phyloP scores from a whole-genome alignment of 2,888 invertebrate genomes.

The Chironomus riparius region DNA sequence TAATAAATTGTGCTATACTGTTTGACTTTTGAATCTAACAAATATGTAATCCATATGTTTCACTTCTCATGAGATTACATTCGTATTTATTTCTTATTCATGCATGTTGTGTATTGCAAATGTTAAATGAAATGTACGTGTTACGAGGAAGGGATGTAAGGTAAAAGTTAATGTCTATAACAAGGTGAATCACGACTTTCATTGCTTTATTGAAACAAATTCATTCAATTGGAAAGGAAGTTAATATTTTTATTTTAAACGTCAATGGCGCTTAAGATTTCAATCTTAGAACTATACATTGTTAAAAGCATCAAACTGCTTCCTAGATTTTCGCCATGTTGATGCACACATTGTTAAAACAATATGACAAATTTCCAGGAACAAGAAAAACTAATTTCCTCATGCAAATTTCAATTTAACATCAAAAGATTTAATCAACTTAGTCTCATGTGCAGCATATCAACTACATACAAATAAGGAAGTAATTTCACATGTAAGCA shows the following conservation, averaged over 20 bases:
- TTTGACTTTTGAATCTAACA: constrained; percentile 24
- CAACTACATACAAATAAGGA: no score
- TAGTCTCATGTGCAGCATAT: not conserved
- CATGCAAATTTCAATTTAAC: not conserved
- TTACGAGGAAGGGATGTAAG: not conserved
- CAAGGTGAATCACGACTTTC: not conserved
- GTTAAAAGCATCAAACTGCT: no score
- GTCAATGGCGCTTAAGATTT: no score
- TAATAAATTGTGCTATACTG: constrained; percentile 22
- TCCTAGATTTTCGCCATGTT: not conserved
- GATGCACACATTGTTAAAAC: not conserved
- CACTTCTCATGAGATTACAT: constrained; percentile 21
- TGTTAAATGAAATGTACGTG: not conserved
- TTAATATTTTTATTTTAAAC: no score
- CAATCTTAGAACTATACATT: no score
- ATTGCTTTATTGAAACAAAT: no score
- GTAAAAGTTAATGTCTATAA: not conserved
- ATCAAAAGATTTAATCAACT: not conserved
- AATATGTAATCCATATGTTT: constrained; percentile 25
- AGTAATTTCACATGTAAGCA: no score
- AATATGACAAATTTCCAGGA: not conserved
- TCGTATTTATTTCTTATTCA: not conserved
- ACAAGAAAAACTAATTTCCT: not conserved
- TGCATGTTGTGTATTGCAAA: not conserved
- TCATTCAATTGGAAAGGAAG: no score